phyloP scores from a whole-genome alignment of 1,140 invertebrate genomes.

The Apis dorsata region DNA sequence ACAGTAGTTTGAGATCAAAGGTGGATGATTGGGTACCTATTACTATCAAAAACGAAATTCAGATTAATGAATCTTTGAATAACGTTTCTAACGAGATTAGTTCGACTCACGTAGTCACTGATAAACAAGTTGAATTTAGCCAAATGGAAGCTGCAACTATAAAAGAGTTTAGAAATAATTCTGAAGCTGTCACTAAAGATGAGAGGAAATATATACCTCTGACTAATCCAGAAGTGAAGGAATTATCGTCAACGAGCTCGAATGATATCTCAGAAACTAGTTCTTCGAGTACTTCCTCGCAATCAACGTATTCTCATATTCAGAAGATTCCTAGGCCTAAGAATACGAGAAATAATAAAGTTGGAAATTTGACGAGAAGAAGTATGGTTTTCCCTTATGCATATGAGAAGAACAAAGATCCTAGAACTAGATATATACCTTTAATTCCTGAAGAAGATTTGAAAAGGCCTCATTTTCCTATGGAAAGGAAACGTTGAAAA shows the following conservation, averaged over 20 bases:
- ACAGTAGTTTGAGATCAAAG: slow-evolving; percentile 36
- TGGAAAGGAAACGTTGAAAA: slow-evolving; percentile 61
- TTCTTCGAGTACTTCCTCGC: slow-evolving; percentile 38
- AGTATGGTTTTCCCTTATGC: slow-evolving; percentile 75
- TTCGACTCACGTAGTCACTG: too few relatives aligned
- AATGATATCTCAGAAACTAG: slow-evolving; percentile 44
- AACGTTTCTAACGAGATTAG: slow-evolving; percentile 19
- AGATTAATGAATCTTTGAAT: neutral
- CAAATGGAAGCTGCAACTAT: slow-evolving; percentile 15
- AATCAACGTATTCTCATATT: slow-evolving; percentile 71
- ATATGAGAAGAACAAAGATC: slow-evolving; percentile 75
- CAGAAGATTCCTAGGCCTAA: slow-evolving; percentile 69
- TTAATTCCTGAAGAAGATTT: slow-evolving; percentile 75
- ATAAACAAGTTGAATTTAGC: neutral
- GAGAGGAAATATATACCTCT: slow-evolving; percentile 76
- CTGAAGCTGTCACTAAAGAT: slow-evolving; percentile 35
- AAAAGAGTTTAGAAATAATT: neutral
- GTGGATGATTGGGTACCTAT: slow-evolving; percentile 74
- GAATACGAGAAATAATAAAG: neutral
- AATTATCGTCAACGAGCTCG: slow-evolving; percentile 22
- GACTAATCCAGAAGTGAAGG: slow-evolving; percentile 49
- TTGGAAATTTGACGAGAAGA: slow-evolving; percentile 44
- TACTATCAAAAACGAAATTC: slow-evolving; percentile 15
- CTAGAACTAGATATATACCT: slow-evolving; percentile 77
- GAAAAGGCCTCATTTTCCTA: slow-evolving; percentile 34